phyloP scores from a whole-genome alignment of 30 jellyfish, hydroid and myxozoan species.

The Calvadosia cruxmelitensis region DNA sequence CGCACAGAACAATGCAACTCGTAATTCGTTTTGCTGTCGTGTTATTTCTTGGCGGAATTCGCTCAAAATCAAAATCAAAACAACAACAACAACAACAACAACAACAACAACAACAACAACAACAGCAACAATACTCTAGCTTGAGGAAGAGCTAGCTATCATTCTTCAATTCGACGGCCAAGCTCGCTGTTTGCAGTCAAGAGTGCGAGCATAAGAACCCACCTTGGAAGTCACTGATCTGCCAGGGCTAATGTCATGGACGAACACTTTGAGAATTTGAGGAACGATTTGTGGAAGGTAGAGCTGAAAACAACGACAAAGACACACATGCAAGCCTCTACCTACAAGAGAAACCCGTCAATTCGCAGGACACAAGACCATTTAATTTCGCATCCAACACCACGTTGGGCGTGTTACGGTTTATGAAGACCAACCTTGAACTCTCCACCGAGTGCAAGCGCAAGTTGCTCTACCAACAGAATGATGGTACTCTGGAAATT shows the following conservation, averaged over 20 bases:
- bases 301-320: conserved; percentile 20
- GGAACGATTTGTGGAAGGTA: conserved; percentile 86
- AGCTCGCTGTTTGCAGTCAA: not conserved
- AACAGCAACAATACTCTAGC: too few species aligned
- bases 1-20: too few species aligned
- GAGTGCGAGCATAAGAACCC: not conserved
- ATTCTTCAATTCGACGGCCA: too few species aligned
- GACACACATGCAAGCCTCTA: not conserved
- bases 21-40: too few species aligned
- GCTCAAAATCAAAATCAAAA: too few species aligned
- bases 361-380: not conserved
- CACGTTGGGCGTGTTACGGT: too few species aligned
- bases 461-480: conserved; percentile 64
- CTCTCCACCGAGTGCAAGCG: conserved; percentile 91
- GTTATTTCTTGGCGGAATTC: too few species aligned
- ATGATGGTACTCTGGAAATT: conserved; percentile 67
- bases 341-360: not conserved
- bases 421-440: conserved; percentile 48
- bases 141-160: too few species aligned
- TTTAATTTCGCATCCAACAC: too few species aligned
- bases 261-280: conserved; percentile 71
- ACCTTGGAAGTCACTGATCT: conserved; percentile 83
- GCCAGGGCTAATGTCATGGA: conserved; percentile 64
- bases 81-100: too few species aligned
- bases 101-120: too few species aligned